These are phyloP conservation scores for Agrotis exclamationis DNA, from an alignment of 2,888 invertebrate genomes.

Conservation along the genomic window DNA sequence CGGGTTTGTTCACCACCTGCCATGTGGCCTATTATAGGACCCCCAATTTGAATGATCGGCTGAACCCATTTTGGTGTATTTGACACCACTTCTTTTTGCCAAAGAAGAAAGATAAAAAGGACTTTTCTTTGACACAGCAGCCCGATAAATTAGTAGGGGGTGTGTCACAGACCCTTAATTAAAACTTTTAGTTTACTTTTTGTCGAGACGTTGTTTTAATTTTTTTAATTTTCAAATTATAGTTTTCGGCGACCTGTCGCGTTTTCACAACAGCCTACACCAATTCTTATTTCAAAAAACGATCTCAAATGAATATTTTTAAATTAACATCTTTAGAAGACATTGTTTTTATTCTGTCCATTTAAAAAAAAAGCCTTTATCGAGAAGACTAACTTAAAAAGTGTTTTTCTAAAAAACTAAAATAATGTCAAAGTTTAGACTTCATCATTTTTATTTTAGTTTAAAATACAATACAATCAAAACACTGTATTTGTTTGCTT, in stretches of 20 bases:
- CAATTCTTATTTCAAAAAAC: not conserved
- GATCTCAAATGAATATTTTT: not conserved
- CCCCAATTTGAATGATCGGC: too few relatives aligned
- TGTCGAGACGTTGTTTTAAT: too few relatives aligned
- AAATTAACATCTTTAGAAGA: not conserved
- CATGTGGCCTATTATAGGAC: too few relatives aligned
- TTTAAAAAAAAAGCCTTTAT: not conserved
- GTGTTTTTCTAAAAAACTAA: not conserved
- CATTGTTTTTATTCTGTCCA: not conserved
- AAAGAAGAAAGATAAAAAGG: too few relatives aligned
- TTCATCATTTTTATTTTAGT: not conserved
- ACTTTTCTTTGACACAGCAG: too few relatives aligned
- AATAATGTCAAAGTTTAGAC: not conserved
- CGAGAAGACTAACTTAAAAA: not conserved
- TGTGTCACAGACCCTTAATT: too few relatives aligned
- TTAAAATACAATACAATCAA: not conserved
- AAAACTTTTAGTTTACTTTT: too few relatives aligned
- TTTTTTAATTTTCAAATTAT: too few relatives aligned
- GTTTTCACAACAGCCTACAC: not conserved
- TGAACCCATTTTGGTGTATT: too few relatives aligned
- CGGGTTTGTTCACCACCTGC: too few relatives aligned
- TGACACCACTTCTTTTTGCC: too few relatives aligned
- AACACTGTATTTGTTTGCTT: slow-evolving; percentile 1
- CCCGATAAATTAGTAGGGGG: too few relatives aligned
- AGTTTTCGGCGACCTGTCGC: not conserved